Percentiles rank a stretch among this genome's conserved stretches.
Conservation (phyloP, 2,888 invertebrate genomes). For the Drosophila limbata region DNA sequence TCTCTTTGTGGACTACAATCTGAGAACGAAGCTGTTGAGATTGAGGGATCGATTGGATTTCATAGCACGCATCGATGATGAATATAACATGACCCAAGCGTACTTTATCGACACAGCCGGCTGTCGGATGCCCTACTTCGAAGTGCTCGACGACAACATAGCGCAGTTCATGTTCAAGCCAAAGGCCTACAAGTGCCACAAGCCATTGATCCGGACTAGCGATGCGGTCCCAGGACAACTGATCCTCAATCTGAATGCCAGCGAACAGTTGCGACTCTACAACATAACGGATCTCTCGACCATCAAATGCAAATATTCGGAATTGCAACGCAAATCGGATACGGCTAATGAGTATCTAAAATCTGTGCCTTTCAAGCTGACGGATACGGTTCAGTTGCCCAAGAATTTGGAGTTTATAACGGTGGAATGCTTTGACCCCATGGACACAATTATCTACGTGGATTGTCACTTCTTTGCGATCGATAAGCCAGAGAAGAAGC, state of each 20-base stretch:
- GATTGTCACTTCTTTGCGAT: slow-evolving; percentile 87
- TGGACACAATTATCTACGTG: slow-evolving; percentile 87
- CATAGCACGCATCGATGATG: slow-evolving; percentile 81
- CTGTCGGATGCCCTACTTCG: slow-evolving; percentile 85
- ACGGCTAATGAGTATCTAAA: slow-evolving; percentile 62
- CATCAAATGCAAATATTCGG: slow-evolving; percentile 79
- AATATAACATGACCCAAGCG: slow-evolving; percentile 79
- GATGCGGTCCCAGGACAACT: slow-evolving; percentile 66
- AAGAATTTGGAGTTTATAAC: slow-evolving; percentile 88
- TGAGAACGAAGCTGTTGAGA: slow-evolving; percentile 81
- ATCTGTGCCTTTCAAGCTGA: slow-evolving; percentile 60
- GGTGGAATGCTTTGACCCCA: slow-evolving; percentile 87
- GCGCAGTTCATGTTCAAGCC: slow-evolving; percentile 81
- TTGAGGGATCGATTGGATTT: slow-evolving; percentile 83
- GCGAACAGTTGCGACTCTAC: slow-evolving; percentile 71
- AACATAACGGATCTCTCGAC: slow-evolving; percentile 72
- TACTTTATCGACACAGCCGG: slow-evolving; percentile 85
- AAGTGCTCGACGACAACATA: slow-evolving; percentile 81
- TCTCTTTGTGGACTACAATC: slow-evolving; percentile 83
- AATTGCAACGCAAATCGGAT: slow-evolving; percentile 77
- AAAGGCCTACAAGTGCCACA: slow-evolving; percentile 73
- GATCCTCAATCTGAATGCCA: slow-evolving; percentile 74
- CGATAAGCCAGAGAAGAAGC: slow-evolving; percentile 78
- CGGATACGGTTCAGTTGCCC: slow-evolving; percentile 66
- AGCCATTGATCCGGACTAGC: slow-evolving; percentile 73